These are phyloP conservation scores for Helobdella robusta DNA, from an alignment of 2,888 invertebrate species.

Conservation along the genomic window DNA sequence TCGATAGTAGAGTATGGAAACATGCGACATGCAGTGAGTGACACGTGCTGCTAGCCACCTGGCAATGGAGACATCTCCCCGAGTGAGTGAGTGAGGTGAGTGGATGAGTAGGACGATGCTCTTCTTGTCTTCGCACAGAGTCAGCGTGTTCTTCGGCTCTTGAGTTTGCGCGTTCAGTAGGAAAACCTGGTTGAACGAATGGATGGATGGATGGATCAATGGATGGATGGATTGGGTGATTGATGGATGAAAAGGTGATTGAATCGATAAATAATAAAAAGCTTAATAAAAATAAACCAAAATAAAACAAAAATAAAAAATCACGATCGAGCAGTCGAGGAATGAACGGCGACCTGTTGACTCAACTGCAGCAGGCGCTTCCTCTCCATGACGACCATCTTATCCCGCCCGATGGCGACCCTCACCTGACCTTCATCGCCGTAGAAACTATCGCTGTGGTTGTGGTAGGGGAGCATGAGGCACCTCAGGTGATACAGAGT, in stretches of 20 bases:
- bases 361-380: conserved; percentile 76
- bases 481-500: conserved; percentile 73
- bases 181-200: too few relatives aligned
- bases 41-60: conserved; percentile 15
- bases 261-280: neutral
- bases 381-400: conserved; percentile 70
- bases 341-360: conserved; percentile 65
- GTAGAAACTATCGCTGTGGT: conserved; percentile 84
- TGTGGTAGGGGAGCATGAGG: conserved; percentile 77
- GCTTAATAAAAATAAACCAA: neutral
- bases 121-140: conserved; percentile 60
- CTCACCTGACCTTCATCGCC: conserved; percentile 69
- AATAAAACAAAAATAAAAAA: neutral
- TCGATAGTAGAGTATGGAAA: neutral
- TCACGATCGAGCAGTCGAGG: neutral
- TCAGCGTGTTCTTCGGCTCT: neutral
- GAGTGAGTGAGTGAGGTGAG: conserved; percentile 53
- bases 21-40: neutral
- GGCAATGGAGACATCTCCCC: conserved; percentile 4
- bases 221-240: too few relatives aligned
- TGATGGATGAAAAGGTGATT: neutral
- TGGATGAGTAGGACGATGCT: conserved; percentile 80
- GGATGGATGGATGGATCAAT: too few relatives aligned
- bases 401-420: conserved; percentile 80
- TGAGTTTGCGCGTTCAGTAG: conserved; percentile 56